Evolutionary conservation across 2,797 vertebrate genomes (phyloP).

Genomic region (Cynodonichthys magdalenae): DNA sequence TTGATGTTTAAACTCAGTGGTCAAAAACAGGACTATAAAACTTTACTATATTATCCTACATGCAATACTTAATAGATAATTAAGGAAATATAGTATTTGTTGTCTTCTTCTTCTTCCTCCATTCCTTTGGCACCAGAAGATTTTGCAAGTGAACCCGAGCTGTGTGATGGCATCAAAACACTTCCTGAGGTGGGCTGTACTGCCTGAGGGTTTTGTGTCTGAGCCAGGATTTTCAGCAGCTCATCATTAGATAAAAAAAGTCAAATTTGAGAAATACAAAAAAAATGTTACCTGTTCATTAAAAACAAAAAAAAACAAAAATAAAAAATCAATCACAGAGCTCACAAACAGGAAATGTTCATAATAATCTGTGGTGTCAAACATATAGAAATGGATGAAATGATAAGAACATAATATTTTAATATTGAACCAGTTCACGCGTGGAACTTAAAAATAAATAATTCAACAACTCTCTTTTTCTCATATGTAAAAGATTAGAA

Average conservation of each 20-base stretch:
- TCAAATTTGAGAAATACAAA: constrained; percentile 80
- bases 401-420: no score
- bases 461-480: background rate
- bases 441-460: background rate
- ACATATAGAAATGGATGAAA: no score
- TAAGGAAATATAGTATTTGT: background rate
- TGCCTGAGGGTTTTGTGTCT: constrained; percentile 87
- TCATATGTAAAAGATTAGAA: background rate
- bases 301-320: background rate
- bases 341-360: no score
- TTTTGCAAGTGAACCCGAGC: constrained; percentile 80
- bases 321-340: no score
- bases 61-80: background rate
- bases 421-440: background rate
- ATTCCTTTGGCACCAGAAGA: constrained; percentile 5
- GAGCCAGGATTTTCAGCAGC: constrained; percentile 87
- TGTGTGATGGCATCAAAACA: constrained; percentile 87
- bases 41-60: background rate
- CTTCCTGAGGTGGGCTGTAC: constrained; percentile 89
- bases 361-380: no score
- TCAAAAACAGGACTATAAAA: background rate
- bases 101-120: constrained; percentile 38
- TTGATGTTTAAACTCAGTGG: background rate
- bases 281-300: background rate
- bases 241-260: constrained; percentile 89